Evolutionary conservation across 2,113 vertebrate species (phyloP).

Genomic region (Hydrolagus affinis): DNA sequence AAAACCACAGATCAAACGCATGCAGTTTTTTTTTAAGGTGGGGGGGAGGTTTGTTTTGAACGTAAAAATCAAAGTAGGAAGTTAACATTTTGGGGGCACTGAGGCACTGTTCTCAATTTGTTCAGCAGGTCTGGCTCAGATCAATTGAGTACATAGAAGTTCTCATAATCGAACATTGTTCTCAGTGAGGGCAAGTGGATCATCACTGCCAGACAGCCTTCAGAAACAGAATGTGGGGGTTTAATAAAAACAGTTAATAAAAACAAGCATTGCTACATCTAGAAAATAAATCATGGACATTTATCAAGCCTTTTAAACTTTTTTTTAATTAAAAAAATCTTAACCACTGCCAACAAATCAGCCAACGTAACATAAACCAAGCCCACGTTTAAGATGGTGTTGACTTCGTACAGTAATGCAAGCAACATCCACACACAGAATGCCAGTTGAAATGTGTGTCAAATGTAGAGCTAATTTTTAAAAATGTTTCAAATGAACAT

Average conservation of each 20-base stretch:
- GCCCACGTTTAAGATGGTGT: not conserved
- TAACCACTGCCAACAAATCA: not conserved
- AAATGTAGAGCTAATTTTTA: not conserved
- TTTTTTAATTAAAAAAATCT: not conserved
- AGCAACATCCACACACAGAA: not conserved
- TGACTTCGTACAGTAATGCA: not conserved
- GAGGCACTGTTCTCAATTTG: not conserved
- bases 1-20: not conserved
- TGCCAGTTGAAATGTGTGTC: not conserved
- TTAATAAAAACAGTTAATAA: too few species aligned
- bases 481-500: too few species aligned
- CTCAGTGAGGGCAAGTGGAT: constrained; percentile 76
- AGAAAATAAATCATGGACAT: not conserved
- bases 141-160: constrained; percentile 36
- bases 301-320: not conserved
- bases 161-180: constrained; percentile 52
- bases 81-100: not conserved
- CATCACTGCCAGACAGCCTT: constrained; percentile 55
- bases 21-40: not conserved
- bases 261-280: not conserved
- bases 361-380: not conserved
- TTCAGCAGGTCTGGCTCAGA: constrained; percentile 44
- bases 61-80: not conserved
- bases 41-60: too few species aligned
- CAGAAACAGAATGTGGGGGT: too few species aligned